Conservation (phyloP, 1,140 invertebrate genomes). For the Orussus abietinus region DNA sequence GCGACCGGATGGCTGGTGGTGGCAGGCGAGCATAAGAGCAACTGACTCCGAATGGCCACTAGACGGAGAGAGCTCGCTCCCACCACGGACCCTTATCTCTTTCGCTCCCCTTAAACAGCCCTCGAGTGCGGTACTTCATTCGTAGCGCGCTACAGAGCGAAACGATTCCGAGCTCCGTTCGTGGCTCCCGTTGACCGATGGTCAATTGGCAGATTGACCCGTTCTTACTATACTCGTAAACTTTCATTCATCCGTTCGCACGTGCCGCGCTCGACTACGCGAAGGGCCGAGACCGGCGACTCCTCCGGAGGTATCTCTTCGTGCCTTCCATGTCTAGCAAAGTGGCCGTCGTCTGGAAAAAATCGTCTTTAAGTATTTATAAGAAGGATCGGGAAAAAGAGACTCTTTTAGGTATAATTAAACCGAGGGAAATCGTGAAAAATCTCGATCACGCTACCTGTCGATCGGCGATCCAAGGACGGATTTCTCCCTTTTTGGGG, state of each 20-base stretch:
- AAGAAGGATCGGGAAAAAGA: too few relatives aligned
- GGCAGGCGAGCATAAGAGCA: constrained; percentile 49
- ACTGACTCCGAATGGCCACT: constrained; percentile 45
- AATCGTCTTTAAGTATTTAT: too few relatives aligned
- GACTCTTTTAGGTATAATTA: too few relatives aligned
- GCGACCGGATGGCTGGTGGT: constrained; percentile 29
- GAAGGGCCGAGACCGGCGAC: too few relatives aligned
- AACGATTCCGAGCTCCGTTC: constrained; percentile 30
- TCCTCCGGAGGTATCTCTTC: too few relatives aligned
- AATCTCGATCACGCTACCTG: too few relatives aligned
- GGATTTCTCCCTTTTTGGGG: too few relatives aligned
- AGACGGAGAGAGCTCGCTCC: constrained; percentile 41
- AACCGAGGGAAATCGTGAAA: too few relatives aligned
- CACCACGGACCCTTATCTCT: constrained; percentile 45
- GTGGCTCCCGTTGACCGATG: constrained; percentile 27
- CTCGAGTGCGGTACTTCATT: constrained; percentile 12
- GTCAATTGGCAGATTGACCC: constrained; percentile 48
- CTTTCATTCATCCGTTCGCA: constrained; percentile 44
- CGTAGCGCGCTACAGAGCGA: neutral
- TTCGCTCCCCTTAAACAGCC: constrained; percentile 26
- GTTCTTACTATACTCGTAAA: constrained; percentile 45
- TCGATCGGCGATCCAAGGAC: too few relatives aligned
- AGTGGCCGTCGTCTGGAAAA: too few relatives aligned
- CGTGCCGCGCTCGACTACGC: constrained; percentile 26
- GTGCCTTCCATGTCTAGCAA: too few relatives aligned